Evolutionary conservation across 2,888 invertebrate species (phyloP).

Genomic region (Synergus itoensis): DNA sequence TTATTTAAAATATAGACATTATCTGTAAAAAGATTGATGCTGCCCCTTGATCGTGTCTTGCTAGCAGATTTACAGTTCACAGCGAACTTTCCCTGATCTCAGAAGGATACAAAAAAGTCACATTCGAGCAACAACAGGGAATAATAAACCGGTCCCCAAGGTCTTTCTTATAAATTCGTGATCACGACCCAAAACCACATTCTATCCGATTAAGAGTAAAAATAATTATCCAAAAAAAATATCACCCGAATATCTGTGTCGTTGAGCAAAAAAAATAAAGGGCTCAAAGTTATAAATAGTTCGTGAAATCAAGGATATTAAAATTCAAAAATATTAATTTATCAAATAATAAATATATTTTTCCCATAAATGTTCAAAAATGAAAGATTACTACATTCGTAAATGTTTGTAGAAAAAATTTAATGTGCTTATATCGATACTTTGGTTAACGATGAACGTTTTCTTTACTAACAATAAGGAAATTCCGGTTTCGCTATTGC

Average conservation of each 20-base stretch:
- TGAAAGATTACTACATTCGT: neutral
- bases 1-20: neutral
- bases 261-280: neutral
- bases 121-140: slow-evolving; percentile 52
- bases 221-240: neutral
- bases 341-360: too few species aligned
- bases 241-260: neutral
- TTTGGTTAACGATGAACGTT: neutral
- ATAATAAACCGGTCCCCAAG: slow-evolving; percentile 59
- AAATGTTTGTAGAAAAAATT: neutral
- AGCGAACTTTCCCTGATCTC: slow-evolving; percentile 52
- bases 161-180: slow-evolving; percentile 51
- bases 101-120: slow-evolving; percentile 50
- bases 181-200: slow-evolving; percentile 23
- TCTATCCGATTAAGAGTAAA: neutral
- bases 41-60: neutral
- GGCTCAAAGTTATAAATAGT: neutral
- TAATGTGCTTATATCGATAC: neutral
- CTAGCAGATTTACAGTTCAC: slow-evolving; percentile 22
- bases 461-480: slow-evolving; percentile 31
- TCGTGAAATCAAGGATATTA: slow-evolving; percentile 17
- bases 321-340: neutral
- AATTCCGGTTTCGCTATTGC: slow-evolving; percentile 1
- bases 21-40: neutral
- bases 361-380: neutral